Evolutionary conservation across 2,113 vertebrate species (phyloP).

Genomic region (Sinocyclocheilus maitianheensis): DNA sequence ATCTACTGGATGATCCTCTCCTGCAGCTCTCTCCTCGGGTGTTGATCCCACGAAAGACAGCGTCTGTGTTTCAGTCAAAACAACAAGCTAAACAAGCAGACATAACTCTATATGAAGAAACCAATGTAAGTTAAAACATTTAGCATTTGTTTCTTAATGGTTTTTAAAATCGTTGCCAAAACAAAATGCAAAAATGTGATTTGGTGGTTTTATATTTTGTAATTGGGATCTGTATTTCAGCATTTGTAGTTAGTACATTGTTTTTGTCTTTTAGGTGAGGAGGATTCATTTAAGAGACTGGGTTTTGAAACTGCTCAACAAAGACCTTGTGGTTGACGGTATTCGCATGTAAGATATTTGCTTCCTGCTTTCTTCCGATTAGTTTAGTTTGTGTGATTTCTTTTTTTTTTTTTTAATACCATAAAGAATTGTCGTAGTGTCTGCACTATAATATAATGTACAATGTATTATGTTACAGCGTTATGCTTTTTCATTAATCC

Average conservation of each 20-base stretch:
- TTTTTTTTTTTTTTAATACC: background rate
- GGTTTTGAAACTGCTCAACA: slow-evolving; percentile 61
- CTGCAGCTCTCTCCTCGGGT: slow-evolving; percentile 59
- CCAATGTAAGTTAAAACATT: slow-evolving; percentile 62
- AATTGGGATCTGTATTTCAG: background rate
- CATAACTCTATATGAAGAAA: background rate
- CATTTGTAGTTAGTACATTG: background rate
- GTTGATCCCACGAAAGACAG: slow-evolving; percentile 65
- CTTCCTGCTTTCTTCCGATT: background rate
- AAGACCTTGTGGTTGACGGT: slow-evolving; percentile 73
- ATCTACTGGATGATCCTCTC: slow-evolving; percentile 64
- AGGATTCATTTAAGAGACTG: slow-evolving; percentile 70
- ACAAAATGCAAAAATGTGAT: background rate
- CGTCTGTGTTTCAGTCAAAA: background rate
- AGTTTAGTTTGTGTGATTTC: too few species aligned
- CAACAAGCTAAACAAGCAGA: slow-evolving; percentile 36
- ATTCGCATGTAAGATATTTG: slow-evolving; percentile 61
- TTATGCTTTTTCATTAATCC: background rate
- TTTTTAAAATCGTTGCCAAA: background rate
- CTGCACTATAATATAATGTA: background rate
- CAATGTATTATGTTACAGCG: background rate
- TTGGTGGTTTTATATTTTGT: background rate
- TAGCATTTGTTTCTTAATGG: background rate
- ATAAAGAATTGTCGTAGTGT: background rate
- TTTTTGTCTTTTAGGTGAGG: slow-evolving; percentile 60